A percentile compares a stretch with the other conserved stretches of the same genome.
Conservation (phyloP, 2,113 vertebrate species). For the Gyps fulvus region DNA sequence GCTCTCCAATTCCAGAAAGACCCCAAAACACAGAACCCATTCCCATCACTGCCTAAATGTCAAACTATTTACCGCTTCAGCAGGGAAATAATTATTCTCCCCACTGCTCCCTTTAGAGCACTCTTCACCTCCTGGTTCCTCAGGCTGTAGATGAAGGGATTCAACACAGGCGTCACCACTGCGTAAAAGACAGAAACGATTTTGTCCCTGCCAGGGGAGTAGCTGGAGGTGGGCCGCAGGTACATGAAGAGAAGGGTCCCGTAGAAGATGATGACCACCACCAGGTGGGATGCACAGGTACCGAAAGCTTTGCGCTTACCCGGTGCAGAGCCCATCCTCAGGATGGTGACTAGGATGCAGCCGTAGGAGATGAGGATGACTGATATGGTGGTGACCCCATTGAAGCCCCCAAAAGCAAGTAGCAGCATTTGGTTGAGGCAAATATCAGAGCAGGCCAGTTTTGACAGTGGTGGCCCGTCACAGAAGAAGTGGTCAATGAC, state of each 20-base stretch:
- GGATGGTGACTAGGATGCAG: not conserved
- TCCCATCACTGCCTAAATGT: not conserved
- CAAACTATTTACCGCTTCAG: not conserved
- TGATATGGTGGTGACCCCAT: not conserved
- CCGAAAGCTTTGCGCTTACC: slow-evolving; percentile 20
- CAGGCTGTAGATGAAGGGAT: slow-evolving; percentile 44
- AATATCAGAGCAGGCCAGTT: slow-evolving; percentile 13
- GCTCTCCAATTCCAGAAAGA: not conserved
- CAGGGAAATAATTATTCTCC: not conserved
- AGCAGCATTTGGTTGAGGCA: not conserved
- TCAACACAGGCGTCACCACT: slow-evolving; percentile 34
- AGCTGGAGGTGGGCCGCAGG: not conserved
- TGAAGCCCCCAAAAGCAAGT: slow-evolving; percentile 1
- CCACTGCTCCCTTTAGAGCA: not conserved
- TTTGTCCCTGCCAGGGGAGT: slow-evolving; percentile 9
- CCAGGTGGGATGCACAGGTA: slow-evolving; percentile 32
- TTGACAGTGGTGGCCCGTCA: not conserved
- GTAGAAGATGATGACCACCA: slow-evolving; percentile 4
- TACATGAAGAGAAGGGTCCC: slow-evolving; percentile 39
- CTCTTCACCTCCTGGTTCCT: slow-evolving; percentile 47
- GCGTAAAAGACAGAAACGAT: slow-evolving; percentile 20
- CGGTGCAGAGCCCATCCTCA: not conserved
- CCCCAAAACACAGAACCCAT: not conserved
- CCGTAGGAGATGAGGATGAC: slow-evolving; percentile 3
- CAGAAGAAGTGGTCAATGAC: slow-evolving; percentile 54